phyloP scores from a whole-genome alignment of 35 echinoderm and acorn worm species.

The Diadema setosum region DNA sequence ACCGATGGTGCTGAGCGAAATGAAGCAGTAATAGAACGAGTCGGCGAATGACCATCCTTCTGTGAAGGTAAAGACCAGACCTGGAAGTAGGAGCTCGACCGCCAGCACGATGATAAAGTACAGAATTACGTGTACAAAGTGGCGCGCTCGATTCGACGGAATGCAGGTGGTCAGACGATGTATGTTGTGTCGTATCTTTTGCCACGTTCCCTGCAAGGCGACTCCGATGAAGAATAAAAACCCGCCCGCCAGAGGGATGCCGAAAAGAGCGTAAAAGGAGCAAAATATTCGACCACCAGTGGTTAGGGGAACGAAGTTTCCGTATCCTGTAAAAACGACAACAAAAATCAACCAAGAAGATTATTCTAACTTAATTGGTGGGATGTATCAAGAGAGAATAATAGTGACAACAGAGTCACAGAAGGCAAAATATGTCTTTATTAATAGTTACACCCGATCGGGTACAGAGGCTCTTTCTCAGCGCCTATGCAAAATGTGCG shows the following conservation, averaged over 20 bases:
- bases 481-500: no score
- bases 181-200: not conserved
- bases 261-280: not conserved
- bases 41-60: constrained; percentile 57
- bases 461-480: no score
- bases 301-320: not conserved
- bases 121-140: not conserved
- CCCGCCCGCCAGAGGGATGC: not conserved
- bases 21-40: constrained; percentile 69
- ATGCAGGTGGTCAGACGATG: not conserved
- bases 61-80: constrained; percentile 29
- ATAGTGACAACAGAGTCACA: no score
- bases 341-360: no score
- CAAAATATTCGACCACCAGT: not conserved
- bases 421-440: no score
- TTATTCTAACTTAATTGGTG: no score
- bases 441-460: no score
- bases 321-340: not conserved
- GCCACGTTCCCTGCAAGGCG: constrained; percentile 21
- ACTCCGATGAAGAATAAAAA: not conserved
- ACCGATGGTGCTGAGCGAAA: constrained; percentile 70
- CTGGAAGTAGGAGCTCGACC: constrained; percentile 39
- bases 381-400: no score
- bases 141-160: not conserved
- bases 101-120: not conserved